Percentiles rank a stretch among this genome's conserved stretches.
phyloP scores from a whole-genome alignment of 2,113 vertebrate species.

The Nansenia antarctica region DNA sequence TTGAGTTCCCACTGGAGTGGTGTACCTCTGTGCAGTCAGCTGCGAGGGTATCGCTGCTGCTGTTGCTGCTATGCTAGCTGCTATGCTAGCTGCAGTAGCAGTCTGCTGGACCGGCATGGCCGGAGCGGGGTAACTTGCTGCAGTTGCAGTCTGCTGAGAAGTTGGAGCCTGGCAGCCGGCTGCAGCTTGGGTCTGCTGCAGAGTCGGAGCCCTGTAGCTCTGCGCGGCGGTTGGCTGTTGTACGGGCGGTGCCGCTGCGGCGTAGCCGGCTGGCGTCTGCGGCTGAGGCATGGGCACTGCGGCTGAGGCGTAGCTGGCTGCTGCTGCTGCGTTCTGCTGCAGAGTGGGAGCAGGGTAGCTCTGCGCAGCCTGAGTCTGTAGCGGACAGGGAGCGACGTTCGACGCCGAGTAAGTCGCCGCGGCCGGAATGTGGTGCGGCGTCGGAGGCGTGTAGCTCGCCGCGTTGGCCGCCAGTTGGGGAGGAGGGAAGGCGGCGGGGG shows the following conservation, averaged over 20 bases:
- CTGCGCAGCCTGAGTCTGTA: constrained; percentile 48
- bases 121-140: neutral
- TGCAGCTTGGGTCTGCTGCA: constrained; percentile 35
- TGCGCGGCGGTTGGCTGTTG: constrained; percentile 42
- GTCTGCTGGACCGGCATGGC: constrained; percentile 1
- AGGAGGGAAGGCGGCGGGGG: constrained; percentile 45
- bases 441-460: constrained; percentile 59
- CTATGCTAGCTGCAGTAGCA: neutral
- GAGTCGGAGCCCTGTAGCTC: constrained; percentile 42
- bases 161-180: constrained; percentile 34
- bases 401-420: constrained; percentile 29
- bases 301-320: constrained; percentile 21
- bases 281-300: constrained; percentile 13
- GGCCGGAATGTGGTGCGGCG: constrained; percentile 66
- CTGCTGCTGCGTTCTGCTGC: constrained; percentile 38
- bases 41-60: constrained; percentile 35
- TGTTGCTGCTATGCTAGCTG: neutral
- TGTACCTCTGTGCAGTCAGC: constrained; percentile 48
- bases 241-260: neutral
- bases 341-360: constrained; percentile 49
- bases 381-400: constrained; percentile 23
- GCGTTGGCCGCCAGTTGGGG: constrained; percentile 24
- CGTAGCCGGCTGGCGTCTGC: neutral
- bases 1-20: constrained; percentile 1
- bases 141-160: constrained; percentile 37